Conservation (phyloP, 2,113 vertebrate genomes). For the Naja naja region DNA sequence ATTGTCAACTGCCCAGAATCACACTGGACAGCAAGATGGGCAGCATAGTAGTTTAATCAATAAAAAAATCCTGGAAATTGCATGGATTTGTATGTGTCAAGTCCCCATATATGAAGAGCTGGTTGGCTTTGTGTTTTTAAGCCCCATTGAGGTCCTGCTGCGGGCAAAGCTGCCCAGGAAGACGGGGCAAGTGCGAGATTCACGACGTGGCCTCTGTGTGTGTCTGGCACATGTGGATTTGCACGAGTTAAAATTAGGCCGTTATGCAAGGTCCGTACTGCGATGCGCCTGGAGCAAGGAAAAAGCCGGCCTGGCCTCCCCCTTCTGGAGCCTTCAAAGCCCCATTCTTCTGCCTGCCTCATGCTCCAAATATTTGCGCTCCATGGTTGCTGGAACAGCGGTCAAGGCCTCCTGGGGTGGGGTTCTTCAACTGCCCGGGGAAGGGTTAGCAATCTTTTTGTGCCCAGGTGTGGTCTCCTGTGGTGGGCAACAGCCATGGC, state of each 20-base stretch:
- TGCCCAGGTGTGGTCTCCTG: background rate
- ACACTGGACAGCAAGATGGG: background rate
- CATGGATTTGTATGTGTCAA: background rate
- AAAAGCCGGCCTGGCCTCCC: background rate
- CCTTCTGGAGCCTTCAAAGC: background rate
- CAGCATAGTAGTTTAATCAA: background rate
- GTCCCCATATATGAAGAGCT: background rate
- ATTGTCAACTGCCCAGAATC: background rate
- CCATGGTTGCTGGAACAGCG: background rate
- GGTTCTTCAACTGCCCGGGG: background rate
- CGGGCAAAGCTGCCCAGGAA: background rate
- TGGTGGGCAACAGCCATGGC: background rate
- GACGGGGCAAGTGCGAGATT: rapidly evolving
- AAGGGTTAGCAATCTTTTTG: background rate
- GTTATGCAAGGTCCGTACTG: too few species aligned
- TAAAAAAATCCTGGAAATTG: background rate
- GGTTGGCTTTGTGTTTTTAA: background rate
- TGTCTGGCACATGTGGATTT: background rate
- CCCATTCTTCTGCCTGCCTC: background rate
- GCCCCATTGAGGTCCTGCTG: background rate
- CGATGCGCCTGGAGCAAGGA: background rate
- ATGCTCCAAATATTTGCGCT: background rate
- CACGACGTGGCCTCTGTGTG: background rate
- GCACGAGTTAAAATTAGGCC: background rate
- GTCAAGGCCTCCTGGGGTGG: background rate